Evolutionary conservation across 2,113 vertebrate genomes (phyloP), one percentile per base, ranked within the genome.

Genomic region (Sterrhoptilus dennistouni): DNA sequence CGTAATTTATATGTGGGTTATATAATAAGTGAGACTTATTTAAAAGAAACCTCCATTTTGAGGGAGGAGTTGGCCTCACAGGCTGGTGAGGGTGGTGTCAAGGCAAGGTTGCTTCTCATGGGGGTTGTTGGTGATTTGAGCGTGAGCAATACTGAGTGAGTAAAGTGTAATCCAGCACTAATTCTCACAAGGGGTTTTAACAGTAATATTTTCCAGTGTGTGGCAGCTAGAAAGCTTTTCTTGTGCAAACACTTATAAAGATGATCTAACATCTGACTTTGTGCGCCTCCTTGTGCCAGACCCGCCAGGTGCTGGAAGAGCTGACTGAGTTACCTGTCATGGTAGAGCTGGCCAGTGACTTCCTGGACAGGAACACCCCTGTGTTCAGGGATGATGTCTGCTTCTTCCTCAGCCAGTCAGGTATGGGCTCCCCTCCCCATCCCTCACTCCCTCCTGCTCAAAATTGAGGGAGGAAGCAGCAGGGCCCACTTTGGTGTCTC

Each of bases 321-420:
- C 98, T 99, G 77, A 99, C 99, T 0, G 99, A 99, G 95, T 82
- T 99, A 82, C 99, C 99, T 5, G 99, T 99, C 64, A 99, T 99
- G 99, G 99, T 99, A 94, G 99, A 99, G 92, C 98, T 99, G 8
- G 99, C 99, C 93, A 99, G 99, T 24, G 99, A 99, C 97, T 99
- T 99, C 97, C 93, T 99, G 98, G 99, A 99, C 97, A 98, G 99
- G 92, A 99, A 99, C 98, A 99, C 99, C 0, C 99, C 99, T 0
- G 99, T 99, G 89, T 99, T 99, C 97, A 97, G 99, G 92, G 99
- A 99, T 3, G 99, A 99, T 5, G 99, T 99, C 87, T 99, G 99
- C 97, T 99, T 99, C 96, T 99, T 99, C 96, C 99, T 99, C 97
- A 99, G 99, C 98, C 99, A 99, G 87, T 99, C 99, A 98, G 99